These are phyloP conservation scores for Lindbergichthys nudifrons DNA, from an alignment of 2,797 vertebrate genomes.

Conservation along the genomic window DNA sequence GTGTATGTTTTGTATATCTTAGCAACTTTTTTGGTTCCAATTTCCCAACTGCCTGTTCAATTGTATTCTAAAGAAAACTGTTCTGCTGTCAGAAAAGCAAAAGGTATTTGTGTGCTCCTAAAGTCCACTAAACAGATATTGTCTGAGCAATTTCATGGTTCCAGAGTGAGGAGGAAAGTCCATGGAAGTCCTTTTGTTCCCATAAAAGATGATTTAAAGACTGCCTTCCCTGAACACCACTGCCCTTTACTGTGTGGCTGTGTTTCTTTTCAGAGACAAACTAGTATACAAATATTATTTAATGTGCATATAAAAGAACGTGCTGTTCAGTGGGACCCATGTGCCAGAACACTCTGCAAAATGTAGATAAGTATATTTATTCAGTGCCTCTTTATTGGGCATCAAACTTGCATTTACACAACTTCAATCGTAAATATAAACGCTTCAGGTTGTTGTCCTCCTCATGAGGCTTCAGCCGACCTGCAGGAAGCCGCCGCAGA, in stretches of 20 bases:
- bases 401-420: background rate
- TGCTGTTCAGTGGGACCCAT: background rate
- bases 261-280: constrained; percentile 36
- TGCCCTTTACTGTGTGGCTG: constrained; percentile 25
- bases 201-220: constrained; percentile 47
- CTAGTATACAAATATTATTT: constrained; percentile 31
- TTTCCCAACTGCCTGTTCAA: background rate
- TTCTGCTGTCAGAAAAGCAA: constrained; percentile 22
- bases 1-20: background rate
- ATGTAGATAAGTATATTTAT: too few relatives aligned
- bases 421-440: background rate
- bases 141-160: constrained; percentile 42
- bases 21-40: background rate
- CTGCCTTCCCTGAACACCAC: constrained; percentile 29
- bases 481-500: too few relatives aligned
- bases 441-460: too few relatives aligned
- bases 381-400: too few relatives aligned
- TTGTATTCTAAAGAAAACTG: constrained; percentile 3
- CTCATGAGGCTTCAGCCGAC: too few relatives aligned
- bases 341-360: too few relatives aligned
- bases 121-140: constrained; percentile 40
- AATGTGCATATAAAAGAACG: background rate
- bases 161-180: constrained; percentile 39
- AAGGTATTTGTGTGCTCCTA: constrained; percentile 23
- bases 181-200: constrained; percentile 52